Evolutionary conservation across 2,888 invertebrate genomes (phyloP), one percentile per base, ranked within the genome.

Genomic region (Ametastegia equiseti): DNA sequence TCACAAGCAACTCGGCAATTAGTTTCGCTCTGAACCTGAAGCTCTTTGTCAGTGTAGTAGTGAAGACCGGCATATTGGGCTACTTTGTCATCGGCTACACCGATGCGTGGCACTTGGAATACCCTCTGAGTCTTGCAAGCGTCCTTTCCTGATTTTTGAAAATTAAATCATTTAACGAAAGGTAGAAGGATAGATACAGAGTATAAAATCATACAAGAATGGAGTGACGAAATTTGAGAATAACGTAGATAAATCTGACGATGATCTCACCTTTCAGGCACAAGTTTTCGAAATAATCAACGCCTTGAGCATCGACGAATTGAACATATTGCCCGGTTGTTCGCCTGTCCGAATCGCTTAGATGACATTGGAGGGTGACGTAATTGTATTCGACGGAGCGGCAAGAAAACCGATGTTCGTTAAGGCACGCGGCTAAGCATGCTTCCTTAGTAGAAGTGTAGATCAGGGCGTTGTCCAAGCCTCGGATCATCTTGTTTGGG

Each of bases 401-500:
- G 89, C 98, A 98, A 15, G 96, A 95, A 92, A 98, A 98, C 80
- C 97, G 96, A 92, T 97, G 97, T 95, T 98, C 98, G 91, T 98
- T 98, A 80, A 98, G 93, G 91, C 98, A 98, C 57, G 98, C 97
- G 36, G 98, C 97, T 39, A 98, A 93, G 89, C 98, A 98, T 82
- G 97, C 97, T 93, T 98, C 98, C 92, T 98, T 98, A 81, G 98
- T 97, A 71, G 97, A 97, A 1, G 98, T 97, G 92, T 97, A 98
- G 91, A 98, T 97, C 83, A 98, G 94, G 50, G 97, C 97, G 89
- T 98, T 97, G 93, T 98, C 98, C 87, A 97, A 93, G 0, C 97
- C 97, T 54, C 97, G 94, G 82, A 98, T 96, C 92, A 97, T 96
- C 92, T 97, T 97, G 92, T 98, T 98, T 3, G 98, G 98, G 60